These are phyloP conservation scores for Ciconia nigra DNA, from an alignment of 2,797 vertebrate genomes.

Conservation along the genomic window DNA sequence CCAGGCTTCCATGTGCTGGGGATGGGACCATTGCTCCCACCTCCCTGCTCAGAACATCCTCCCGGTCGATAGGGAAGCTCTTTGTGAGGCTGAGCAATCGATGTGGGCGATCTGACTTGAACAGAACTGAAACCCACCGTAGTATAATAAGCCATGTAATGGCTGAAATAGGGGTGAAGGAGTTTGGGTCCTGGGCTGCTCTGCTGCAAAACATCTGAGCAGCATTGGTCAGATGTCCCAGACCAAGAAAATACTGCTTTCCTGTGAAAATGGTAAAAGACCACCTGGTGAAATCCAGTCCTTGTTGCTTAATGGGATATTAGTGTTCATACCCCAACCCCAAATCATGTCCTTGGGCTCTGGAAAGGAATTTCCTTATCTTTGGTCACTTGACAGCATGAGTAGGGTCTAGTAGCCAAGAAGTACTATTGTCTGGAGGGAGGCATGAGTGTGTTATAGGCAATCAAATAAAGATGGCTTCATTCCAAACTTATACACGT, in stretches of 20 bases:
- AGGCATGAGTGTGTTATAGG: background rate
- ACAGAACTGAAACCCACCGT: background rate
- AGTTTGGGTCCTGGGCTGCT: background rate
- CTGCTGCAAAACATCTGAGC: background rate
- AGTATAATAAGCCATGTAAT: no score
- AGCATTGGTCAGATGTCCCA: background rate
- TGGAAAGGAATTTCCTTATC: background rate
- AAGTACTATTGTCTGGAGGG: background rate
- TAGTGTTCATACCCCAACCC: background rate
- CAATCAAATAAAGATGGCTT: background rate
- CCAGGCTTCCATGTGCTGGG: background rate
- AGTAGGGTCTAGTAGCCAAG: background rate
- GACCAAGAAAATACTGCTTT: background rate
- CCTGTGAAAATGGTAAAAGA: background rate
- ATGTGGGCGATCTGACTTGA: background rate
- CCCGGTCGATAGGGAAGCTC: background rate
- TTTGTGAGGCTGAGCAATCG: background rate
- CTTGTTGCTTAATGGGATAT: background rate
- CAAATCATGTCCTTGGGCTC: background rate
- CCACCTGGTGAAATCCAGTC: background rate
- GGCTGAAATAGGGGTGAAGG: background rate
- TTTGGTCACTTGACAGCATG: background rate
- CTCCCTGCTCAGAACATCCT: background rate
- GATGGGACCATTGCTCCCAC: background rate
- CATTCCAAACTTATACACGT: rapidly evolving